Evolutionary conservation across 2,113 vertebrate species (phyloP), one percentile per base, ranked within the genome.

Genomic region (Larimichthys crocea): DNA sequence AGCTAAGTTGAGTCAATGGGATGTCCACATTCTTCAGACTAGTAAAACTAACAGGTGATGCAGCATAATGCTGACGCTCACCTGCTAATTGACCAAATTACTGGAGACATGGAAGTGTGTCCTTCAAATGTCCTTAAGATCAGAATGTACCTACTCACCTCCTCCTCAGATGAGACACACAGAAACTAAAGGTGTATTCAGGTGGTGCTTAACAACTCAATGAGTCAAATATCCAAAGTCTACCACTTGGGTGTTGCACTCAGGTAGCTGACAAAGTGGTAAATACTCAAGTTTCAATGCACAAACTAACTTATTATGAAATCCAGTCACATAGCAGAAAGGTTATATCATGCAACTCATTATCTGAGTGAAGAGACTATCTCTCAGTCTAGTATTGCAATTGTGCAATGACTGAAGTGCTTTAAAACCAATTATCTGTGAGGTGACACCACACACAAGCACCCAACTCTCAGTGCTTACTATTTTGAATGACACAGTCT

Each of bases 121-220:
- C 61, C 77, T 76, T 48, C 6, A 3, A 46, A 22, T n/a, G 61
- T 24, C 67, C 73, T 60, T 15, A 55, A 78, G 57, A 31, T 16
- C 69, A 50, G 12, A 24, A 57, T 66, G 64, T 48, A 61, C 20
- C 46, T 44, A 14, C 1, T 9, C 7, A 0, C 2, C 60, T 67
- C 65, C 40, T n/a, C 29, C 59, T 40, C 44, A 40, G 12, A 73
- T 12, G 57, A 63, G 24, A 70, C 31, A 55, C 31, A 42, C 24
- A 5, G 14, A 29, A 49, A 57, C n/a, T 31, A 60, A 55, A 5
- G 49, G 59, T 35, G 63, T 6, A 1, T 63, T 68, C 62, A 40
- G 48, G 48, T 3, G 3, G 3, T 24, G 19, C 10, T 22, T 2
- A 40, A 40, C 35, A 40, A 8, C 35, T 9, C 35, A 40, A 8